A percentile compares a stretch with the other conserved stretches of the same genome.
These are phyloP conservation scores for Campopleginae sp. DNA, from an alignment of 2,888 invertebrate genomes.

Conservation along the genomic window DNA sequence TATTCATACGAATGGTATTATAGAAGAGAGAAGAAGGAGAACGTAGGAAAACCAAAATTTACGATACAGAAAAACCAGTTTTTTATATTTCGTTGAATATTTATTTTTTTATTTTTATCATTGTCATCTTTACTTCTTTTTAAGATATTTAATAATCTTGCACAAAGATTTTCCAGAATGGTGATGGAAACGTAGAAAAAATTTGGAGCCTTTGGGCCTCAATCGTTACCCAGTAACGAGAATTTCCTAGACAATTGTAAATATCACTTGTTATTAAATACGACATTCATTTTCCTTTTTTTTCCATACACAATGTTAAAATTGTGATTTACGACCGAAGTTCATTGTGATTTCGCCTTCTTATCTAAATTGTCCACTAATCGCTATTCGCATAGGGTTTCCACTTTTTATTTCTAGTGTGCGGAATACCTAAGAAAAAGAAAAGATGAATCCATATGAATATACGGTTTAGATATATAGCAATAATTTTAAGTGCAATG, in stretches of 20 bases:
- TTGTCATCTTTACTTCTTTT: conserved; percentile 9
- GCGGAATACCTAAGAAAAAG: background rate
- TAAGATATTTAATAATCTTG: conserved; percentile 47
- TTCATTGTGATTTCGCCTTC: conserved; percentile 23
- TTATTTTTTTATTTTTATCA: conserved; percentile 43
- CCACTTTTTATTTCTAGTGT: conserved; percentile 5
- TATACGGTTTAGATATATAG: background rate
- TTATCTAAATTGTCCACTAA: background rate
- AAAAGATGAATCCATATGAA: background rate
- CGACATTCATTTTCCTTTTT: conserved; percentile 28
- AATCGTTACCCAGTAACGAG: conserved; percentile 44
- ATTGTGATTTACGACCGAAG: conserved; percentile 48
- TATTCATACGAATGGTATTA: conserved; percentile 66
- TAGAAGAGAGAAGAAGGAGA: conserved; percentile 23
- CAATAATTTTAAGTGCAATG: background rate
- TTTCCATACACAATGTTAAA: conserved; percentile 40
- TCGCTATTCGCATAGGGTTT: background rate
- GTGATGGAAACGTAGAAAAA: conserved; percentile 1
- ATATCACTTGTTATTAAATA: conserved; percentile 48
- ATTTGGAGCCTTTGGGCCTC: background rate
- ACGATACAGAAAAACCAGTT: conserved; percentile 27
- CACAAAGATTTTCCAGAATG: conserved; percentile 16
- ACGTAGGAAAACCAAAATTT: conserved; percentile 33
- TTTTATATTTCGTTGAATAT: conserved; percentile 52
- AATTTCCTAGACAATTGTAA: conserved; percentile 64